Evolutionary conservation across 2,888 invertebrate species (phyloP).

Genomic region (Oscheius sp.): DNA sequence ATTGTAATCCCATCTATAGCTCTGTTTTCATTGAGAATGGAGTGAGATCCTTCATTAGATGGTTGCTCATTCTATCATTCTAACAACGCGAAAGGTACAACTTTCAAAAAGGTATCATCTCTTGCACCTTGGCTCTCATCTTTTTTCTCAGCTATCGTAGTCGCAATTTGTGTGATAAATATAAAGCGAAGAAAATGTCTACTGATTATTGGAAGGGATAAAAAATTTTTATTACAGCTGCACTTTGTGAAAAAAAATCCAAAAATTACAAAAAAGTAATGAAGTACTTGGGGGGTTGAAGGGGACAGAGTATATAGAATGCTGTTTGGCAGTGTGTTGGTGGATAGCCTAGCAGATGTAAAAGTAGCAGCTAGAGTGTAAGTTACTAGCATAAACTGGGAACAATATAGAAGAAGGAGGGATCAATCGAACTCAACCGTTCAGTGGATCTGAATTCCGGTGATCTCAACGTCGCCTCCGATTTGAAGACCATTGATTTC

Average conservation of each 20-base stretch:
- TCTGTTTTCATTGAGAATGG: too few relatives aligned
- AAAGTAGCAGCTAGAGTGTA: background rate
- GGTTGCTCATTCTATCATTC: too few relatives aligned
- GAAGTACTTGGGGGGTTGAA: too few relatives aligned
- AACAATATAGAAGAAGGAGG: background rate
- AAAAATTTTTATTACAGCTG: too few relatives aligned
- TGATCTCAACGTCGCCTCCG: conserved; percentile 68
- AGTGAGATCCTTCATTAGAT: too few relatives aligned
- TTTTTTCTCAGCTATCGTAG: conserved; percentile 28
- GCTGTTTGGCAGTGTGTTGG: conserved; percentile 5
- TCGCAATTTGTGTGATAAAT: conserved; percentile 18
- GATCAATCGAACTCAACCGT: background rate
- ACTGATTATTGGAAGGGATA: too few relatives aligned
- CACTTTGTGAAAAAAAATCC: too few relatives aligned
- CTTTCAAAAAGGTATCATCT: too few relatives aligned
- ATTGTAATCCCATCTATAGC: too few relatives aligned
- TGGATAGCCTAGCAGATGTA: background rate
- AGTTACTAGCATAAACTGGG: background rate
- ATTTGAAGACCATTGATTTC: conserved; percentile 69
- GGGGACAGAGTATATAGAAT: background rate
- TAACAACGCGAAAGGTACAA: too few relatives aligned
- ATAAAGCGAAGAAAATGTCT: too few relatives aligned
- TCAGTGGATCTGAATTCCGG: conserved; percentile 64
- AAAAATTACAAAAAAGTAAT: too few relatives aligned
- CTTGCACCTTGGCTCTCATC: background rate